Evolutionary conservation across 1,140 invertebrate species (phyloP).

Genomic region (Temnothorax longispinosus): DNA sequence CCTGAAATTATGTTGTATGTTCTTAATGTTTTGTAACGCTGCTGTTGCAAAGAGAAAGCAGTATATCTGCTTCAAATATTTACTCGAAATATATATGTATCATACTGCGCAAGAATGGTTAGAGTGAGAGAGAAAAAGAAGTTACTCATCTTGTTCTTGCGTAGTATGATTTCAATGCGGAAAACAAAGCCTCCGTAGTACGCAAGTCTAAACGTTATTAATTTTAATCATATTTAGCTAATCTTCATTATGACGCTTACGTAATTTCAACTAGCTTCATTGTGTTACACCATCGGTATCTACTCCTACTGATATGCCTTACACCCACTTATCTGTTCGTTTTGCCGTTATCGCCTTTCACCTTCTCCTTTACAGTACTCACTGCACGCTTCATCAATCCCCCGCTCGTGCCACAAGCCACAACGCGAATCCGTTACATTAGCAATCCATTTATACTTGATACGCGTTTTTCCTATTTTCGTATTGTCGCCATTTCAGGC

Average conservation of each 20-base stretch:
- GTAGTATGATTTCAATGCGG: too few species aligned
- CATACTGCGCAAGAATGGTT: too few species aligned
- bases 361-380: constrained; percentile 18
- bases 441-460: constrained; percentile 19
- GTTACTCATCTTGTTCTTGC: not conserved
- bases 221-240: constrained; percentile 31
- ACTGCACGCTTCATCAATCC: constrained; percentile 45
- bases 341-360: constrained; percentile 59
- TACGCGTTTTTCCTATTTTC: constrained; percentile 9
- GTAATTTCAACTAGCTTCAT: constrained; percentile 38
- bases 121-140: too few species aligned
- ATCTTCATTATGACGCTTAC: constrained; percentile 45
- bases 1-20: not conserved
- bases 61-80: not conserved
- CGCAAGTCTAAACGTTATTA: not conserved
- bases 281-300: constrained; percentile 39
- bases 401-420: constrained; percentile 27
- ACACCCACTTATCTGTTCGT: constrained; percentile 45
- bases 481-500: constrained; percentile 25
- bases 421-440: constrained; percentile 28
- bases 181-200: not conserved
- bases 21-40: not conserved
- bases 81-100: not conserved
- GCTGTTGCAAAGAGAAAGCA: not conserved
- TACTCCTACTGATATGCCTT: constrained; percentile 40